Evolutionary conservation across 2,113 vertebrate genomes (phyloP).

Genomic region (Campylomormyrus tamandua): DNA sequence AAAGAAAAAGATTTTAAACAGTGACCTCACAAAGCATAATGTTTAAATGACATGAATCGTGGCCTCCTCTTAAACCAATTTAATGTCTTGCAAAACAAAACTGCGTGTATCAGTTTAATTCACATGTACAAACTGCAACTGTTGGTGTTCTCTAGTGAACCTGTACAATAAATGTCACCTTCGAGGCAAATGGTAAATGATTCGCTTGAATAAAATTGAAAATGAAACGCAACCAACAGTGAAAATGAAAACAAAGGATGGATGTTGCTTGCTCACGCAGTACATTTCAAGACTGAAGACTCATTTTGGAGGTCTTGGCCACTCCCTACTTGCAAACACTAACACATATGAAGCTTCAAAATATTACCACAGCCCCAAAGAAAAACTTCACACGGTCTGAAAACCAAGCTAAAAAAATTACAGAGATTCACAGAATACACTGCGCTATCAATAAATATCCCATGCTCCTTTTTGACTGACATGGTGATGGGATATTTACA

Average conservation of each 20-base stretch:
- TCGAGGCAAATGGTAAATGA: background rate
- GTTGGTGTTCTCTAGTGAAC: background rate
- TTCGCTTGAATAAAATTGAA: background rate
- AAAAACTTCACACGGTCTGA: background rate
- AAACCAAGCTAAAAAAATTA: background rate
- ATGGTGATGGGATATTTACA: background rate
- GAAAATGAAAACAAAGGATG: background rate
- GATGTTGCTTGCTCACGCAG: background rate
- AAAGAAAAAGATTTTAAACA: conserved; percentile 2
- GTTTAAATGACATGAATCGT: background rate
- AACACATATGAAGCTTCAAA: conserved; percentile 3
- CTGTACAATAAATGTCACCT: background rate
- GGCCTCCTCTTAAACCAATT: background rate
- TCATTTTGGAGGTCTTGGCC: background rate
- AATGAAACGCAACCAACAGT: background rate
- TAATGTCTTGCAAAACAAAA: background rate
- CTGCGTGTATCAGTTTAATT: background rate
- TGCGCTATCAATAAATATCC: background rate
- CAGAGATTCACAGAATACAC: background rate
- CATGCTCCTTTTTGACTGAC: background rate
- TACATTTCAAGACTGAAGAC: background rate
- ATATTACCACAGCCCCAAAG: conserved; percentile 9
- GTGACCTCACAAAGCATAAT: conserved; percentile 3
- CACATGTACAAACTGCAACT: background rate
- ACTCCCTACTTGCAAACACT: background rate